Evolutionary conservation across 2,113 vertebrate species (phyloP), one percentile per base, ranked within the genome.

Genomic region (Setophaga coronata): DNA sequence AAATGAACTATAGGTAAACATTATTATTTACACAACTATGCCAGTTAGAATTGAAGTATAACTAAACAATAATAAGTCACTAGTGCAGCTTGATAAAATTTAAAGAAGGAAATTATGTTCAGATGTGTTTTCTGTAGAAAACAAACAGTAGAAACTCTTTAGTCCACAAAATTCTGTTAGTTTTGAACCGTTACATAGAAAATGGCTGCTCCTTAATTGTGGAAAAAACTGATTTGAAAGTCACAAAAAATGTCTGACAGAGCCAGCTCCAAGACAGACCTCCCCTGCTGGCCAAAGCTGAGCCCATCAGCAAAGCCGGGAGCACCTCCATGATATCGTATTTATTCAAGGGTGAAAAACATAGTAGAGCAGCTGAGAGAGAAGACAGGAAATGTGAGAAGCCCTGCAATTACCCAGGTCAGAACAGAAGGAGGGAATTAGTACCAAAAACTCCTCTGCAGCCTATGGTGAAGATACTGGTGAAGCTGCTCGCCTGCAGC

Each of bases 291-390:
- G 25, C 45, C 71, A 53, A 71, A 87, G 36, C 36, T 42, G 26
- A 87, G 47, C 10, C 14, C 15, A 51, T n/a, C 66, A 92, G 81
- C 29, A 83, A 47, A 57, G 14, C 45, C 33, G 38, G 17, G 9
- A 47, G 9, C 29, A 31, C 10, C 14, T 87, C 66, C 18, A 5
- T 51, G 38, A 28, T 33, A 40, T 0, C 0, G 0, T 38, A 40
- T 53, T 66, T 66, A 87, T 58, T 7, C 18, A 58, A 64, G 12
- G 6, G 12, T 43, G 29, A 66, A 54, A 57, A 58, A 43, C 2
- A 8, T 12, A 43, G 21, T 10, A 33, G 10, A 83, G 24, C 28
- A 72, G 21, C 38, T 45, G 17, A 26, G 53, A 80, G n/a, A 54
- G 17, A n/a, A 12, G 10, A 26, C 20, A 53, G 36, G 36, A 90